phyloP scores from a whole-genome alignment of 2,888 invertebrate species.

The Eurytoma adleriae region DNA sequence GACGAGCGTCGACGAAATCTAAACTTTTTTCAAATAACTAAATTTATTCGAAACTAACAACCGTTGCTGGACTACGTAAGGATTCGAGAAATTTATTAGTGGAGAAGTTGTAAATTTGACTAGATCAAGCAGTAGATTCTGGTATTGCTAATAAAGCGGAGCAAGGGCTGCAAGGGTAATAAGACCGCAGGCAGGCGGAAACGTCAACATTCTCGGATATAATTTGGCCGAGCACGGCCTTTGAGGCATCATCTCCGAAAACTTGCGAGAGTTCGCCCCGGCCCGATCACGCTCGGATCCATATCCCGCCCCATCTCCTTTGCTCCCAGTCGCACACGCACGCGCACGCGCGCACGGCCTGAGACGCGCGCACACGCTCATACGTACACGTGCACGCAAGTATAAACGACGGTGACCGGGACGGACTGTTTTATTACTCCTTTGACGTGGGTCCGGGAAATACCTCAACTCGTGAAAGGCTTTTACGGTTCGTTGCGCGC shows the following conservation, averaged over 20 bases:
- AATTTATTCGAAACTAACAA: too few species aligned
- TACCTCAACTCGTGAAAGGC: conserved; percentile 56
- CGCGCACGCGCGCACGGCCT: background rate
- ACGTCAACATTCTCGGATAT: background rate
- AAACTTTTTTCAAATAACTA: too few species aligned
- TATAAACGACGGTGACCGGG: background rate
- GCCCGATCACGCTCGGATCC: conserved; percentile 7
- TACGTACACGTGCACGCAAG: background rate
- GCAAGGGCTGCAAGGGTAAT: background rate
- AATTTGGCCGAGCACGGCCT: background rate
- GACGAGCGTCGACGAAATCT: too few species aligned
- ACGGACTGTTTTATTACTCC: conserved; percentile 61
- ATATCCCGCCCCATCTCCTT: background rate
- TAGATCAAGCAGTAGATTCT: too few species aligned
- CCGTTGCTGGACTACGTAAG: too few species aligned
- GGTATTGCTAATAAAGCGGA: too few species aligned
- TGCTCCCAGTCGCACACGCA: background rate
- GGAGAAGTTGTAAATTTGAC: too few species aligned
- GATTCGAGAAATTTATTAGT: too few species aligned
- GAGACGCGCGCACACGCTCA: background rate
- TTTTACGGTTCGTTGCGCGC: conserved; percentile 62
- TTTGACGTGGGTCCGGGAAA: conserved; percentile 64
- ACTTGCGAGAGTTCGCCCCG: conserved; percentile 3
- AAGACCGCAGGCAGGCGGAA: background rate
- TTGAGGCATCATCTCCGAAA: conserved; percentile 16